Conservation (phyloP, 1,140 invertebrate species). For the Drosophila mojavensis region DNA sequence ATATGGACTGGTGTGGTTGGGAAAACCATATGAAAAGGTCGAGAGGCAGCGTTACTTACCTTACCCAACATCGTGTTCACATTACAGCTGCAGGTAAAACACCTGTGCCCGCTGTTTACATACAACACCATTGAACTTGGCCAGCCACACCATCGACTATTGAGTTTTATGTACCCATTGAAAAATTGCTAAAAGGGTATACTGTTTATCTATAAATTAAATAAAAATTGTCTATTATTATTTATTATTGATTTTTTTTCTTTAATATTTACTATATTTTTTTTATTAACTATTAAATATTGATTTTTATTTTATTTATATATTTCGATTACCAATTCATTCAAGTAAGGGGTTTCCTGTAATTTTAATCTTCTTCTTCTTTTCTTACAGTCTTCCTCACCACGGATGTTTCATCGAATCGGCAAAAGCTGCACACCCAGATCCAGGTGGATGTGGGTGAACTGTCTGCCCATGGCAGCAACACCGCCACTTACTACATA, state of each 20-base stretch:
- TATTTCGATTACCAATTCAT: no score
- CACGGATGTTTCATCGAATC: conserved; percentile 66
- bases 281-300: no score
- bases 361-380: not conserved
- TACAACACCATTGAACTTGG: conserved; percentile 66
- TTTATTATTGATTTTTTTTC: no score
- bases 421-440: conserved; percentile 75
- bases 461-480: conserved; percentile 67
- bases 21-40: not conserved
- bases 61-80: conserved; percentile 42
- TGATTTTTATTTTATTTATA: no score
- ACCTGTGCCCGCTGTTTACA: conserved; percentile 65
- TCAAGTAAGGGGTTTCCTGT: no score
- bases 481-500: conserved; percentile 73
- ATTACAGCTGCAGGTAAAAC: conserved; percentile 41
- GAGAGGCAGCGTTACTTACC: conserved; percentile 54
- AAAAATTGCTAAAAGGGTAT: not conserved
- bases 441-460: conserved; percentile 83
- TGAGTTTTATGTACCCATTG: conserved; percentile 6
- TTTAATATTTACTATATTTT: no score
- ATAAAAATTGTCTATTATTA: no score
- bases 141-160: not conserved
- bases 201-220: no score
- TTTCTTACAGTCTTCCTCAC: conserved; percentile 76
- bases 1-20: conserved; percentile 20